Percentiles rank a stretch among this genome's conserved stretches.
Conservation (phyloP, 2,797 vertebrate species). For the Scolopax rusticola region DNA sequence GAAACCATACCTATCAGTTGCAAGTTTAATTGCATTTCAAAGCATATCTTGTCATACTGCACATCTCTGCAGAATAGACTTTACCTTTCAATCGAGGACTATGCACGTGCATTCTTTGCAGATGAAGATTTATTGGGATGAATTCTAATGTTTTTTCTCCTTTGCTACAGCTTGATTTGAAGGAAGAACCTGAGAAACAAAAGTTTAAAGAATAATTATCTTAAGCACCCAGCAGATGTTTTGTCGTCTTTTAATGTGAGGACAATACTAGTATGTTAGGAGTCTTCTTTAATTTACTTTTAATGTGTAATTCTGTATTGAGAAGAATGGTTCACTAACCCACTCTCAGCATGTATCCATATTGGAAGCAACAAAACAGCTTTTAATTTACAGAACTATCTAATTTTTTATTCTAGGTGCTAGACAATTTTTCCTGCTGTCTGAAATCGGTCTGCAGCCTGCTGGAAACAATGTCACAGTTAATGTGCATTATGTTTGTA, state of each 20-base stretch:
- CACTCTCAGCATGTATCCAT: conserved; percentile 51
- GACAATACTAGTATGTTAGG: neutral
- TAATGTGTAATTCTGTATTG: conserved; percentile 24
- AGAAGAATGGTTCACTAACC: conserved; percentile 43
- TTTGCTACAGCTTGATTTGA: conserved; percentile 98
- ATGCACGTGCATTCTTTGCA: conserved; percentile 95
- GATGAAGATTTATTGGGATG: conserved; percentile 96
- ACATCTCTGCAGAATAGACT: neutral
- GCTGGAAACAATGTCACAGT: conserved; percentile 30
- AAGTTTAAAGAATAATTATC: conserved; percentile 46
- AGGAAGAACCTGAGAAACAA: conserved; percentile 87
- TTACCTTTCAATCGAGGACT: conserved; percentile 94
- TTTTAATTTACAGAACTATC: conserved; percentile 62
- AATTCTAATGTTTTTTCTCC: conserved; percentile 96
- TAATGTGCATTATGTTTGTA: conserved; percentile 9
- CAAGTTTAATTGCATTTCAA: neutral
- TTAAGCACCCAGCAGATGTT: conserved; percentile 40
- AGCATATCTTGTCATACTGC: neutral
- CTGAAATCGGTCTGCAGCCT: conserved; percentile 27
- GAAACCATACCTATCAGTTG: neutral
- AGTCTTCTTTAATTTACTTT: conserved; percentile 43
- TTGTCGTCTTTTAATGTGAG: neutral
- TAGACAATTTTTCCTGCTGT: neutral
- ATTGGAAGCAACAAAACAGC: conserved; percentile 24
- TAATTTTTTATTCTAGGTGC: conserved; percentile 43